These are phyloP conservation scores for Clarias magur DNA, from an alignment of 2,113 vertebrate species.

Conservation along the genomic window DNA sequence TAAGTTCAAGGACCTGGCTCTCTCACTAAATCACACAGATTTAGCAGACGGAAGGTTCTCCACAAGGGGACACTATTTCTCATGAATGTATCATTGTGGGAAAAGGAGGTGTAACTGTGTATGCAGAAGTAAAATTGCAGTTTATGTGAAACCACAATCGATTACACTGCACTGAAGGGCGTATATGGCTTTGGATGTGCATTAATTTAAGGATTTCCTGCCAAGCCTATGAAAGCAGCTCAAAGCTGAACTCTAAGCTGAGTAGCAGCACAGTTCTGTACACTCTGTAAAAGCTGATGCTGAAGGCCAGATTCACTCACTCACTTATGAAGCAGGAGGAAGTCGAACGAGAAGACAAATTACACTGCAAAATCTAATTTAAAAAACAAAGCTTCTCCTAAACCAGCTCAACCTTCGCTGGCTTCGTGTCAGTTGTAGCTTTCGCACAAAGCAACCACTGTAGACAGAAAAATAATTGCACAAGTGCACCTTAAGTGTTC, in stretches of 20 bases:
- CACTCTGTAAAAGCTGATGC: neutral
- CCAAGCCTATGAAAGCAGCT: neutral
- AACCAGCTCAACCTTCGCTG: conserved; percentile 25
- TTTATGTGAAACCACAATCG: neutral
- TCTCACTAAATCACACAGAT: neutral
- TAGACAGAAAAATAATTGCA: conserved; percentile 28
- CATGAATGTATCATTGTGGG: neutral
- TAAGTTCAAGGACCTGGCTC: neutral
- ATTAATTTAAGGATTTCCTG: conserved; percentile 21
- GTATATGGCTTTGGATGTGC: neutral
- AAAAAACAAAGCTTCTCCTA: neutral
- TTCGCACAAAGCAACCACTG: neutral
- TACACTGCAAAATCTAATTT: conserved; percentile 24
- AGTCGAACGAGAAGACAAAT: conserved; percentile 15
- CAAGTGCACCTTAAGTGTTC: neutral
- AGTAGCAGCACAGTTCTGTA: neutral
- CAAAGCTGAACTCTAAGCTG: conserved; percentile 1
- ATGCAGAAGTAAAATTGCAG: neutral
- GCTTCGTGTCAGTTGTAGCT: conserved; percentile 15
- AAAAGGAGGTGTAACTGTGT: neutral
- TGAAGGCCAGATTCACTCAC: conserved; percentile 17
- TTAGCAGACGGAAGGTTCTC: neutral
- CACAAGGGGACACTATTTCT: conserved; percentile 15
- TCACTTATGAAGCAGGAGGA: conserved; percentile 16
- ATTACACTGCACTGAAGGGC: neutral